Evolutionary conservation across 2,888 invertebrate genomes (phyloP), one percentile per base, ranked within the genome.

Genomic region (Omphaloscelis lunosa): DNA sequence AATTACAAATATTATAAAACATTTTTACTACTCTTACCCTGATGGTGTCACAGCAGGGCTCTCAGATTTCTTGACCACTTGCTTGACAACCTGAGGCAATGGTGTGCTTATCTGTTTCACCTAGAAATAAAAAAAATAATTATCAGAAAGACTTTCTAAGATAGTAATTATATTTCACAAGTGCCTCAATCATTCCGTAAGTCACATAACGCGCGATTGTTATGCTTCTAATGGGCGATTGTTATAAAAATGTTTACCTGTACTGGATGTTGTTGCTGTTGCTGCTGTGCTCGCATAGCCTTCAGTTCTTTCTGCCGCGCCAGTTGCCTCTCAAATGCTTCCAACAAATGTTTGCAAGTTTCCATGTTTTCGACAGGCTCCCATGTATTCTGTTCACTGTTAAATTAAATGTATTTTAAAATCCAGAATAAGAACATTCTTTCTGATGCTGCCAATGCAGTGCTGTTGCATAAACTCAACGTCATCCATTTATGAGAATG

Each of bases 381-480:
- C 98, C 98, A 99, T 9, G 98, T 98, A 92, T 98, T 98, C 88
- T 98, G 97, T 80, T 98, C 98, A 90, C 98, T 98, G 81, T 34
- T 45, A 82, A 45, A 58, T 61, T 23, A 17, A 27, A 59, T 29
- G 2, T 45, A 76, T 27, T 68, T 1, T 29, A n/a, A 5, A 53
- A 34, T 29, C 9, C 17, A 51, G 11, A 34, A 7, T n/a, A 34
- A 20, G 29, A 45, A 39, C n/a, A 53, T 53, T n/a, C 6, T 34
- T 56, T 2, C 4, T 27, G 23, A 7, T 23, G 7, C 72, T 41
- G 20, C 20, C 17, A 9, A 29, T 3, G 29, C 29, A 2, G n/a
- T 11, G 0, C 5, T 29, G 17, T 27, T 15, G 20, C 8, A n/a
- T n/a, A 23, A 39, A 67, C 23, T 8, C 27, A 48, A 15, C 0